Base-by-base conservation (phyloP, 2,888 invertebrate genomes). In the Apodemia hepburni region DNA sequence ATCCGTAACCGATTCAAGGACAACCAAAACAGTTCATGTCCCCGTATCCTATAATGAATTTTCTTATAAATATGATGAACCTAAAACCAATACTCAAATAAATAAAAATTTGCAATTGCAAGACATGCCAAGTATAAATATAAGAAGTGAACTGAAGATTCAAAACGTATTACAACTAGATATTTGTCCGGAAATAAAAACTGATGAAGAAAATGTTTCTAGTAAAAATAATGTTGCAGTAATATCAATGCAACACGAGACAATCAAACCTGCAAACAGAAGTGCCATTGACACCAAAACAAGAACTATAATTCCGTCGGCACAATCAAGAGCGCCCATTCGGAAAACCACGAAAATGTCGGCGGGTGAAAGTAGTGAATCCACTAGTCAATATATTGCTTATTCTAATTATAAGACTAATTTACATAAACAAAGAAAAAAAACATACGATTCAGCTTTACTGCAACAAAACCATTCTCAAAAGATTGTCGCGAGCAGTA, bases 161-260 rank as follows among this genome's bases (percentile, higher is more conserved):
- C 92, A 93, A 74, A 92, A 84, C 75, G 90, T 92, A 64, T 80
- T 92, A 64, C 82, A 87, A 38, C 77, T 93, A 70, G 85, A 92
- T 71, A 93, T 93, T 71, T 70, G 83, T 71, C 89, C 92, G 33
- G 80, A 85, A 58, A 69, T 62, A 59, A 72, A 70, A 7, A 70
- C 73, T 63, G 65, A 61, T 27, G 67, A 65, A 42, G 69, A 74
- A 61, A 67, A 70, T 59, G 64, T 70, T 35, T 66, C 59, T 9
- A 67, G 63, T 42, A 79, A 75, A 64, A 79, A 69, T 62, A 91
- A 89, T 70, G 74, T 85, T 59, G 78, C 81, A 42, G 85, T 90
- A 18, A 72, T 87, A 64, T 70, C 82, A 58, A 59, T 85, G 47
- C 70, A 79, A 61, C 80, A 86, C 66, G 78, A 81, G 59, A 60